Conservation (phyloP, 2,113 vertebrate species). For the Semnornis frantzii region DNA sequence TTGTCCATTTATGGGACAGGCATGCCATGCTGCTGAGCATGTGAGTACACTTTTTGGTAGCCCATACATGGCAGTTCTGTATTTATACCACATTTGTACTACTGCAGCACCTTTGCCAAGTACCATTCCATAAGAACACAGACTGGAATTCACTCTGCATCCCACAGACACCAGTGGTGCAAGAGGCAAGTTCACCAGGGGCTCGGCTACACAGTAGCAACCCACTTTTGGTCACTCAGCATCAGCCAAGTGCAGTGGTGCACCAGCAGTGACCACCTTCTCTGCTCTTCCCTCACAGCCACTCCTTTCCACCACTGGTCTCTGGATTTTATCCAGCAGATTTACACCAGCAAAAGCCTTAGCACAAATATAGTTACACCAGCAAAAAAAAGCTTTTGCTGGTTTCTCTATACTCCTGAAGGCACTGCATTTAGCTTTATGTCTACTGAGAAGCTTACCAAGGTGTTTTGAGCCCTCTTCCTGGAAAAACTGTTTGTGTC, state of each 20-base stretch:
- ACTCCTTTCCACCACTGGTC: background rate
- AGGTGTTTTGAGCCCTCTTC: background rate
- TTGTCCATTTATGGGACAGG: background rate
- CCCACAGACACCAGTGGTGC: background rate
- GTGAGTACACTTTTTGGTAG: no score
- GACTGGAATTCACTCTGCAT: background rate
- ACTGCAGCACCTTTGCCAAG: background rate
- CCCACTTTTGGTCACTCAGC: background rate
- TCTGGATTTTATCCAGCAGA: background rate
- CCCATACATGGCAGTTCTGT: no score
- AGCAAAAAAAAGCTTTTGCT: background rate
- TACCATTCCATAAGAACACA: background rate
- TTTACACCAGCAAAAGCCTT: background rate
- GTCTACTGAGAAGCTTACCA: background rate
- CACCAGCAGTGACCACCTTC: background rate
- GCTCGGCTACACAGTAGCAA: background rate
- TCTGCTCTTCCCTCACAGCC: background rate
- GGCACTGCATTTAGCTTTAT: background rate
- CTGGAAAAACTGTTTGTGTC: background rate
- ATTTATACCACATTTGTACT: no score
- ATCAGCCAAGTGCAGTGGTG: background rate
- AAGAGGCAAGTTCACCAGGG: background rate
- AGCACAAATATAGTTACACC: background rate
- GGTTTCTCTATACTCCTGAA: background rate
- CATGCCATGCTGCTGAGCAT: background rate